Evolutionary conservation across 2,797 vertebrate species (phyloP).

Genomic region (Dendrocincla tyrannina): DNA sequence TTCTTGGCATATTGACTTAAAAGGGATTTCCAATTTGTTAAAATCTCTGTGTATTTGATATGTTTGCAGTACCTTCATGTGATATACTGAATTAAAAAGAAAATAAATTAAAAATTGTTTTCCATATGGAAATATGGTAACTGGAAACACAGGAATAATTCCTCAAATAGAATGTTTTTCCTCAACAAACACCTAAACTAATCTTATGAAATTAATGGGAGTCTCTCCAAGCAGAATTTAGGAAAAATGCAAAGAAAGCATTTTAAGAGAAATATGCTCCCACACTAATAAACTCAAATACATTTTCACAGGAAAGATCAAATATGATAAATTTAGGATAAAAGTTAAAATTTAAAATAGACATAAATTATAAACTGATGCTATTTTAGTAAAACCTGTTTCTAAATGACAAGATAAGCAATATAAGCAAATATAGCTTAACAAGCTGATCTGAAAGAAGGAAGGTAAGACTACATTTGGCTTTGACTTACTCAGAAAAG

Average conservation of each 20-base stretch:
- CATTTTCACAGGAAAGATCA: neutral
- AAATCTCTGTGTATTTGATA: neutral
- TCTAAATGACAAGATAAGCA: neutral
- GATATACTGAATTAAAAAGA: neutral
- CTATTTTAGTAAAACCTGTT: constrained; percentile 10
- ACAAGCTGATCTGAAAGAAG: neutral
- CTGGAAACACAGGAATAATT: neutral
- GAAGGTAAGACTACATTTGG: neutral
- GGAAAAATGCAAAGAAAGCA: neutral
- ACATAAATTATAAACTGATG: neutral
- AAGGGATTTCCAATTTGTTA: neutral
- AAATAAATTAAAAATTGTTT: neutral
- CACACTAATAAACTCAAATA: neutral
- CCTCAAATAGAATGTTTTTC: neutral
- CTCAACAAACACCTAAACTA: neutral
- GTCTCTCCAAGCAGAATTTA: neutral
- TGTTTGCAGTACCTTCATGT: neutral
- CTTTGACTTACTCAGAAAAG: neutral
- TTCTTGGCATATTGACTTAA: neutral
- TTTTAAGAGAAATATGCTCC: neutral
- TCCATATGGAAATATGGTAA: neutral
- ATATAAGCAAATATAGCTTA: neutral
- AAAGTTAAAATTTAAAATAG: neutral
- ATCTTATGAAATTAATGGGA: neutral
- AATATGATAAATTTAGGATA: neutral